Percentiles rank a stretch among this genome's conserved stretches.
These are phyloP conservation scores for Sebastes taczanowskii DNA, from an alignment of 2,797 vertebrate species.

Conservation along the genomic window DNA sequence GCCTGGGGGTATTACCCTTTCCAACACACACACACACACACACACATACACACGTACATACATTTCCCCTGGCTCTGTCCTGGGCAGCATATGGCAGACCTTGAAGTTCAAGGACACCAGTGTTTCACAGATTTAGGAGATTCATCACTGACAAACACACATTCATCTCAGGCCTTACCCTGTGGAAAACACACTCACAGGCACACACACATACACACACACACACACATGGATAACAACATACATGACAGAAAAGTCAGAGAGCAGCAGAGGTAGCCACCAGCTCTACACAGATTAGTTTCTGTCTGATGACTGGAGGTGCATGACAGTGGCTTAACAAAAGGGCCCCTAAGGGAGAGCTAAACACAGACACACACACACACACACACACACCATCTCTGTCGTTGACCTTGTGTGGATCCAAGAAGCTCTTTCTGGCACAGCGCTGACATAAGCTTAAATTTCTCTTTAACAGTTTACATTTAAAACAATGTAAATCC, in stretches of 20 bases:
- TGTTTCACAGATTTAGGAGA: constrained; percentile 76
- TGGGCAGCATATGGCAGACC: constrained; percentile 75
- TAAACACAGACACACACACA: constrained; percentile 29
- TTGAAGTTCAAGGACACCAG: constrained; percentile 81
- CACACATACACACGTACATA: constrained; percentile 2
- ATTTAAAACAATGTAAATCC: constrained; percentile 27
- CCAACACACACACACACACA: not conserved
- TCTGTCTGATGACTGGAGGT: constrained; percentile 31
- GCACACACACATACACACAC: not conserved
- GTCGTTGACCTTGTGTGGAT: constrained; percentile 39
- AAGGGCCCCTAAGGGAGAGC: not conserved
- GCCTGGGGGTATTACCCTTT: constrained; percentile 39
- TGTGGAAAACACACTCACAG: constrained; percentile 41
- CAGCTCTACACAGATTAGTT: constrained; percentile 23
- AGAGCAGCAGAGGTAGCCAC: constrained; percentile 24
- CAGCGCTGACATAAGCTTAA: not conserved
- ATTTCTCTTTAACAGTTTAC: constrained; percentile 28
- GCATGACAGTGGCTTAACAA: constrained; percentile 29
- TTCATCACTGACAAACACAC: constrained; percentile 79
- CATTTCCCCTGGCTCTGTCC: constrained; percentile 63
- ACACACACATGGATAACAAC: not conserved
- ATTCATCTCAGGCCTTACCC: constrained; percentile 64
- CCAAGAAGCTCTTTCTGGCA: not conserved
- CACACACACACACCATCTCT: constrained; percentile 22
- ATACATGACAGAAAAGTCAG: constrained; percentile 16